These are phyloP conservation scores for Spizaetus ornatus DNA, from an alignment of 2,113 vertebrate genomes.

Conservation along the genomic window DNA sequence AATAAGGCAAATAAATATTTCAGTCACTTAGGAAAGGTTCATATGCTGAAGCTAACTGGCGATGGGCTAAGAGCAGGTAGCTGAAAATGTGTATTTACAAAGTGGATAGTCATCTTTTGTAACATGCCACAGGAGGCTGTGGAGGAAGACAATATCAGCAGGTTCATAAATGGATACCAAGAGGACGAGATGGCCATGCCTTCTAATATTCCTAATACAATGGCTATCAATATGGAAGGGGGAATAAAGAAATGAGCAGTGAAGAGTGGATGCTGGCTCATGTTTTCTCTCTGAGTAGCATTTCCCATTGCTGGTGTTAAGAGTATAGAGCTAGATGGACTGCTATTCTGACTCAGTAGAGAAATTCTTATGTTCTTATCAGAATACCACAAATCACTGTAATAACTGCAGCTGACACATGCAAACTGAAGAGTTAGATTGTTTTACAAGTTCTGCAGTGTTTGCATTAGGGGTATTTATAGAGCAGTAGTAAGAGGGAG, in stretches of 20 bases:
- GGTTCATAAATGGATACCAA: background rate
- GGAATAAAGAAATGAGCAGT: background rate
- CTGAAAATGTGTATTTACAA: background rate
- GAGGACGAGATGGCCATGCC: background rate
- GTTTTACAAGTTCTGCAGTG: background rate
- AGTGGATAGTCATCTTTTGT: background rate
- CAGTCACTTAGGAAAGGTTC: background rate
- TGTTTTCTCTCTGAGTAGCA: background rate
- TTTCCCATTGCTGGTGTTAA: background rate
- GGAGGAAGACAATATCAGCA: background rate
- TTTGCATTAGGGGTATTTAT: background rate
- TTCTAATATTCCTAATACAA: background rate
- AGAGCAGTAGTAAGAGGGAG: background rate
- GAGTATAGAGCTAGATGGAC: background rate
- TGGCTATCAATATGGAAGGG: background rate
- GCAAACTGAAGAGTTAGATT: background rate
- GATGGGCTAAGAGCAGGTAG: background rate
- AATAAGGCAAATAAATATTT: background rate
- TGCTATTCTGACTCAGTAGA: background rate
- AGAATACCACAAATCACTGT: background rate
- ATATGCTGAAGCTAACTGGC: background rate
- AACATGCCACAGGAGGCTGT: background rate
- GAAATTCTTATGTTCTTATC: background rate
- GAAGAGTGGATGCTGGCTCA: background rate
- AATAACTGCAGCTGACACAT: background rate